Base-by-base conservation (phyloP, 2,888 invertebrate genomes). In the Chouioia cunea region DNA sequence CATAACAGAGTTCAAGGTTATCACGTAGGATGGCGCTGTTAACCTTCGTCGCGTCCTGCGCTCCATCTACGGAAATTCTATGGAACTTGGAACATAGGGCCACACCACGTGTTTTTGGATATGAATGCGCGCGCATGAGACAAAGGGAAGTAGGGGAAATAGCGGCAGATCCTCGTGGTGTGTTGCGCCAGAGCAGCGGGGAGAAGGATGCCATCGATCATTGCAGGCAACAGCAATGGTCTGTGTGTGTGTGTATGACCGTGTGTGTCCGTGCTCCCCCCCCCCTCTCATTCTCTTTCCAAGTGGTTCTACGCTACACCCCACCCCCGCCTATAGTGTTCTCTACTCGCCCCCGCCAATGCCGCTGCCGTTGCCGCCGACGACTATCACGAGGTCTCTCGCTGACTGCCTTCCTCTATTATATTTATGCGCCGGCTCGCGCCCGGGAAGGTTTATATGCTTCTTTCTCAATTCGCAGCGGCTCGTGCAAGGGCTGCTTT, bases 401-500 rank as follows among this genome's bases (percentile, higher is more conserved):
- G 36, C 36, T 36, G 36, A 1, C 20, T 44, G 77, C 78, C 79
- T 83, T 80, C 79, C 83, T 58, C 71, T 83, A 81, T 85, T 83
- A 85, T 85, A 85, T 85, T 84, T 84, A 84, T 83, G 82, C 83
- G 82, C 80, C 80, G 81, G 80, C 83, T 82, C 83, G 82, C 83
- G 81, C 75, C 79, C 82, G 79, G 79, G 80, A 82, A 81, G 84
- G 83, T 83, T 82, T 67, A 73, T n/a, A n/a, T 67, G 66, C 53
- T 60, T 56, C 68, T 62, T 62, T 22, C 57, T 44, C 36, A 36
- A 36, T 36, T 47, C 46, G 20, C 43, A 8, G 36, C 36, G 36
- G 53, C 65, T 47, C 56, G 54, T 52, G 52, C 53, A 18, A 47
- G 46, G 27, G 15, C 36, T 36, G 36, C 36, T 36, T 10, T 36